Base-by-base conservation (phyloP, 92 coral and sea anemone genomes). In the Anthopleura xanthogrammica region DNA sequence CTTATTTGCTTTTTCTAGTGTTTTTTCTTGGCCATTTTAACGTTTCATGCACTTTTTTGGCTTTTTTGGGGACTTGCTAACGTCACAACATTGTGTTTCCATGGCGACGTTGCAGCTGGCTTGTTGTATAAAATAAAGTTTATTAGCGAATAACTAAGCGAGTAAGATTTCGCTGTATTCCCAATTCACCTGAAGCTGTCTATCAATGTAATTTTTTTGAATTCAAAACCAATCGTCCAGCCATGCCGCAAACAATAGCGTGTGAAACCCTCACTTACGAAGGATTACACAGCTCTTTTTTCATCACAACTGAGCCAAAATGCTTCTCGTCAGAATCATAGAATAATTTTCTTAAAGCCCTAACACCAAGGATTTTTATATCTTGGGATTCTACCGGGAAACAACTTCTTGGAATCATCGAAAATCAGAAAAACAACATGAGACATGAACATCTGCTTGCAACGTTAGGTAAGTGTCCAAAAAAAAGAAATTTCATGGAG, bases 61-160 rank as follows among this genome's bases (percentile, higher is more conserved):
- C 16, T 23, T 68, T 68, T 14, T 10, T 68, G 74, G 74, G 36
- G 74, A 68, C 41, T 68, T 36, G 74, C 42, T 23, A 68, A 68
- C 74, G 74, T 68, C 74, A 68, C 74, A 68, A 29, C 42, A 68
- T 14, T 24, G 19, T 20, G 74, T 68, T 24, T 9, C 74, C 74
- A 23, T 68, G 17, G 42, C 74, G 36, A 68, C 16, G 2, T 12
- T 29, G 74, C 74, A 68, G 19, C 74, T 68, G 74, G 11, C 43
- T 29, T 68, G 16, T 12, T 29, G 74, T 68, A 36, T 36, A 68
- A 68, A 68, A 68, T 68, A 68, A 68, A 68, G 74, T 68, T 68
- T 68, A 68, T 68, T 68, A 36, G 74, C 74, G 74, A 68, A 68
- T 68, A 24, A 68, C 74, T 24, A 68, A 68, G 41, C 74, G 74